Evolutionary conservation across 2,888 invertebrate species (phyloP), one percentile per base, ranked within the genome.

Genomic region (Rugalucina vietnamica): DNA sequence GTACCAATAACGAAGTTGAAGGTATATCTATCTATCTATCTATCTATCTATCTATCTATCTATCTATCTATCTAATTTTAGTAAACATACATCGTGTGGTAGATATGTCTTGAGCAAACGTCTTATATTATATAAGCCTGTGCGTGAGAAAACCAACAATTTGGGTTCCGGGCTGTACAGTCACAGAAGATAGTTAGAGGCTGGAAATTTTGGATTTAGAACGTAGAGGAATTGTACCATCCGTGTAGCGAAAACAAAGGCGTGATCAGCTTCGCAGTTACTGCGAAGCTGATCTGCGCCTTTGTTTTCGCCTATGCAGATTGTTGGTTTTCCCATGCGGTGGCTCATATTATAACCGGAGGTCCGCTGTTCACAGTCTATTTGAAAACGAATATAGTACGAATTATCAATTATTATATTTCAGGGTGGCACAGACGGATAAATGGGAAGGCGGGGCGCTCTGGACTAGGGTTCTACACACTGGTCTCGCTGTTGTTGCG

Each of bases 401-500:
- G n/a, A 49, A 14, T 14, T 49, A 49, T 49, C n/a, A n/a, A 14
- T 14, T 70, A 27, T 34, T 69, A 14, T 69, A 69, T 69, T 69
- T 69, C 69, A 69, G 69, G 69, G 10, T 69, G 69, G 69, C 69
- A 69, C 69, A 32, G 69, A 14, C 70, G 37, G 3, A 70, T 34
- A 34, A 70, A 34, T 24, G 39, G n/a, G 4, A 36, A n/a, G 4
- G 37, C 70, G 1, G 37, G 70, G 21, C 8, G 70, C 4, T 10
- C 70, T 12, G 36, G 3, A 4, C 70, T 36, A 4, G 8, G 8
- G 5, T 70, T 70, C 24, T 34, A 8, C 21, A 4, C 14, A 1
- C n/a, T 70, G 21, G 70, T 70, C 36, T 37, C 70, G 3, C 34
- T 70, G n/a, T 37, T 75, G 12, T n/a, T 8, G 5, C 4, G 1